A percentile compares a stretch with the other conserved stretches of the same genome.
phyloP scores from a whole-genome alignment of 2,888 invertebrate genomes.

The Lithophane semibrunnea region DNA sequence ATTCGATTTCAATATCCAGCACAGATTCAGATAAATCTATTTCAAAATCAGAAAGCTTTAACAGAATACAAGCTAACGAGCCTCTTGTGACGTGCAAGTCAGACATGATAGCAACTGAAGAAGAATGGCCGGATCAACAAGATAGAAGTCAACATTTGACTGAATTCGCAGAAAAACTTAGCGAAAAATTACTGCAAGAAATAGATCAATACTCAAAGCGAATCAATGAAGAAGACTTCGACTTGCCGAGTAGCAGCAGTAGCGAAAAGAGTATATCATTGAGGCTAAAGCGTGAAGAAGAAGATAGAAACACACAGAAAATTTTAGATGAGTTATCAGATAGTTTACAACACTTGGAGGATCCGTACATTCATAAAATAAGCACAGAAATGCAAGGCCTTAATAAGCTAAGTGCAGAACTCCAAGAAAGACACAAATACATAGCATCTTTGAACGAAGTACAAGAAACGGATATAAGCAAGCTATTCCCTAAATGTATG shows the following conservation, averaged over 20 bases:
- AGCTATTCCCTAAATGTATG: constrained; percentile 87
- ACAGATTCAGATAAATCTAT: constrained; percentile 89
- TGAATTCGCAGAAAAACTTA: constrained; percentile 95
- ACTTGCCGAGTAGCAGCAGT: constrained; percentile 88
- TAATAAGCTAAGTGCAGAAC: constrained; percentile 90
- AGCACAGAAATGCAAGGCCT: constrained; percentile 91
- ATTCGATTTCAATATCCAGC: constrained; percentile 88
- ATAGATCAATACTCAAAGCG: constrained; percentile 92
- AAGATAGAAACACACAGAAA: constrained; percentile 87
- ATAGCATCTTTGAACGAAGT: constrained; percentile 89
- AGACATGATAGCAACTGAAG: constrained; percentile 87
- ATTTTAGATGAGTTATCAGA: constrained; percentile 87
- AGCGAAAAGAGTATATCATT: constrained; percentile 89
- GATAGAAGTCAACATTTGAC: constrained; percentile 93
- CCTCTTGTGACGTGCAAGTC: constrained; percentile 89
- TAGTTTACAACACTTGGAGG: constrained; percentile 90
- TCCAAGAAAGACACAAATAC: constrained; percentile 91
- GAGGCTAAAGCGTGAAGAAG: constrained; percentile 87
- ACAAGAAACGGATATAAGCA: constrained; percentile 86
- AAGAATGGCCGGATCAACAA: constrained; percentile 91
- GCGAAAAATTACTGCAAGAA: constrained; percentile 94
- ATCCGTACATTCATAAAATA: constrained; percentile 91
- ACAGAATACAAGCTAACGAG: constrained; percentile 88
- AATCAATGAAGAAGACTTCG: constrained; percentile 89
- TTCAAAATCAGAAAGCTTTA: constrained; percentile 89